phyloP scores from a whole-genome alignment of 1,140 invertebrate genomes.

The Triops cancriformis region DNA sequence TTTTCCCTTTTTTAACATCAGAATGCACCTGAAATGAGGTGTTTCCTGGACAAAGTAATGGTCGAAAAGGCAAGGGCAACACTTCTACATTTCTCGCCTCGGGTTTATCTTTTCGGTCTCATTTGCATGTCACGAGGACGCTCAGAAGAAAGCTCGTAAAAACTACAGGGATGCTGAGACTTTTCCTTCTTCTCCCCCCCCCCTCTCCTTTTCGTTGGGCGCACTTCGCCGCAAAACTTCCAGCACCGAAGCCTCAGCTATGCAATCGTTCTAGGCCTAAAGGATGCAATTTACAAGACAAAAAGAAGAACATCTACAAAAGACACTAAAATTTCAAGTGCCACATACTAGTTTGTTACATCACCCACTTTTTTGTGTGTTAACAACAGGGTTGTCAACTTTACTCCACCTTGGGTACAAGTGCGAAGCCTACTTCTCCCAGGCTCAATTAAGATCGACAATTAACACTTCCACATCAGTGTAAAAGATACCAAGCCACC shows the following conservation, averaged over 20 bases:
- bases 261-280: background rate
- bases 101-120: background rate
- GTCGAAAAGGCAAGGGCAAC: background rate
- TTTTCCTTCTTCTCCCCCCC: background rate
- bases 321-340: background rate
- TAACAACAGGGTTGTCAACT: no score
- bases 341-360: no score
- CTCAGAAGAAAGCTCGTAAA: conserved; percentile 1
- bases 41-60: background rate
- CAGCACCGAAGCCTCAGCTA: background rate
- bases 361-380: no score
- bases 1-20: background rate
- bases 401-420: no score
- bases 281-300: background rate
- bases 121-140: conserved; percentile 5
- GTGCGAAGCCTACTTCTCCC: no score
- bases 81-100: conserved; percentile 13
- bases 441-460: no score
- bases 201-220: background rate
- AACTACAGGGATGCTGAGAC: background rate
- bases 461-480: no score
- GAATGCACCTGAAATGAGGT: background rate
- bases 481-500: no score
- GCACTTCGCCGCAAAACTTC: background rate
- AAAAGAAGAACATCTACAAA: background rate